These are phyloP conservation scores for Cyclina sinensis DNA, from an alignment of 1,140 invertebrate genomes.

Conservation along the genomic window DNA sequence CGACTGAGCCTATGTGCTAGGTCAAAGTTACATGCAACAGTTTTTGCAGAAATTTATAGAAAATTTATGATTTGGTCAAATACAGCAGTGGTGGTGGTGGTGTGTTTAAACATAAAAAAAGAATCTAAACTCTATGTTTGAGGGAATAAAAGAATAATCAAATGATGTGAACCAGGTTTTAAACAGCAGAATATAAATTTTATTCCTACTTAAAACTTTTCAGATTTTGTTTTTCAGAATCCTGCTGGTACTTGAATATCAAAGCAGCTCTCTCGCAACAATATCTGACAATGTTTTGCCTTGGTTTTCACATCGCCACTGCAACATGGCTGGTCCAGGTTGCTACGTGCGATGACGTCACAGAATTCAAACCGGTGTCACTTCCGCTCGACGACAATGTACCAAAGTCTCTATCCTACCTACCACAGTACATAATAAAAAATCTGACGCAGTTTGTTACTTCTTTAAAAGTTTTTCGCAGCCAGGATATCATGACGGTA, in stretches of 20 bases:
- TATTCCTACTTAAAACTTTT: background rate
- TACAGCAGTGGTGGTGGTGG: too few relatives aligned
- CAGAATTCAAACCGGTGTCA: slow-evolving; percentile 87
- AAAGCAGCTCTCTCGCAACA: slow-evolving; percentile 92
- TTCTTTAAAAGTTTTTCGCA: slow-evolving; percentile 90
- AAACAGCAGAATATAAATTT: too few relatives aligned
- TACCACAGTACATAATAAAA: slow-evolving; percentile 96
- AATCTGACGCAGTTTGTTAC: slow-evolving; percentile 94
- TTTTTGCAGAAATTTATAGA: too few relatives aligned
- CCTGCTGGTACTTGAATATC: slow-evolving; percentile 85
- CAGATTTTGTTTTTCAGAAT: slow-evolving; percentile 75
- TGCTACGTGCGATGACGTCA: slow-evolving; percentile 86
- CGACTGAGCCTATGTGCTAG: too few relatives aligned
- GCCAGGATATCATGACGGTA: slow-evolving; percentile 38
- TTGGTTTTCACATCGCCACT: slow-evolving; percentile 93
- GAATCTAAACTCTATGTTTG: too few relatives aligned
- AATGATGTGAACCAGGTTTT: too few relatives aligned
- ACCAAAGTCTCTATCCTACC: slow-evolving; percentile 88
- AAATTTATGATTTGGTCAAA: too few relatives aligned
- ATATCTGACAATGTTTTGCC: slow-evolving; percentile 89
- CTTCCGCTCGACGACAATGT: slow-evolving; percentile 90
- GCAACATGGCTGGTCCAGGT: slow-evolving; percentile 95
- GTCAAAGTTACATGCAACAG: too few relatives aligned
- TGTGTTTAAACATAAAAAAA: too few relatives aligned
- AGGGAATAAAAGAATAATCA: too few relatives aligned